Conservation (phyloP, 2,888 invertebrate species). For the Spicauda simplicius region DNA sequence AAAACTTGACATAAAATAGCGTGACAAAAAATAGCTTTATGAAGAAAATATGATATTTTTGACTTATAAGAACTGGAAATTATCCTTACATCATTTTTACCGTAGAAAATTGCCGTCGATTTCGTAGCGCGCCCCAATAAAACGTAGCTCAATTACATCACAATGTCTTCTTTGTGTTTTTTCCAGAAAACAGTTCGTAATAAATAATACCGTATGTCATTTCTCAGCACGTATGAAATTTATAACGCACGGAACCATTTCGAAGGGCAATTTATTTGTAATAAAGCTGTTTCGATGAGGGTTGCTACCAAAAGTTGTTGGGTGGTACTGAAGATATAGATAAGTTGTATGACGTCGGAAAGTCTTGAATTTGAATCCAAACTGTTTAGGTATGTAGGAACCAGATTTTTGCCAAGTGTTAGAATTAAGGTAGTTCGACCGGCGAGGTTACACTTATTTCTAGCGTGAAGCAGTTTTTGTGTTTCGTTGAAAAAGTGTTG, state of each 20-base stretch:
- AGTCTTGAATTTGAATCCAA: too few relatives aligned
- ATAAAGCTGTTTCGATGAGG: slow-evolving; percentile 71
- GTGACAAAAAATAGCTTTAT: background rate
- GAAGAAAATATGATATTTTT: slow-evolving; percentile 1
- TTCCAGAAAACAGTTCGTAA: slow-evolving; percentile 68
- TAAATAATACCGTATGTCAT: slow-evolving; percentile 85
- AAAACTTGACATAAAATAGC: background rate
- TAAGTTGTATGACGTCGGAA: background rate
- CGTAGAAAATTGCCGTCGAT: slow-evolving; percentile 31
- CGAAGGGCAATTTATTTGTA: slow-evolving; percentile 83
- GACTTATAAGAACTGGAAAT: slow-evolving; percentile 1
- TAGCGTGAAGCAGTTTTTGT: too few relatives aligned
- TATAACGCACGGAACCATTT: slow-evolving; percentile 79
- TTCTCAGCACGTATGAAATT: slow-evolving; percentile 85
- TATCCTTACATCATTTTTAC: slow-evolving; percentile 5
- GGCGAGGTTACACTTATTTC: too few relatives aligned
- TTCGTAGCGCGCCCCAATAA: slow-evolving; percentile 65
- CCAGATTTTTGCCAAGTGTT: too few relatives aligned
- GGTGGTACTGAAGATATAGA: slow-evolving; percentile 13
- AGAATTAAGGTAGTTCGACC: too few relatives aligned
- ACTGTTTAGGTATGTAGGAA: too few relatives aligned
- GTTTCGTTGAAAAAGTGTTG: too few relatives aligned
- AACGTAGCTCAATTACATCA: slow-evolving; percentile 80
- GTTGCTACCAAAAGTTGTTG: slow-evolving; percentile 50
- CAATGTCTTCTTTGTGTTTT: slow-evolving; percentile 81